These are phyloP conservation scores for Notiomystis cincta DNA, from an alignment of 2,113 vertebrate species.

Conservation along the genomic window DNA sequence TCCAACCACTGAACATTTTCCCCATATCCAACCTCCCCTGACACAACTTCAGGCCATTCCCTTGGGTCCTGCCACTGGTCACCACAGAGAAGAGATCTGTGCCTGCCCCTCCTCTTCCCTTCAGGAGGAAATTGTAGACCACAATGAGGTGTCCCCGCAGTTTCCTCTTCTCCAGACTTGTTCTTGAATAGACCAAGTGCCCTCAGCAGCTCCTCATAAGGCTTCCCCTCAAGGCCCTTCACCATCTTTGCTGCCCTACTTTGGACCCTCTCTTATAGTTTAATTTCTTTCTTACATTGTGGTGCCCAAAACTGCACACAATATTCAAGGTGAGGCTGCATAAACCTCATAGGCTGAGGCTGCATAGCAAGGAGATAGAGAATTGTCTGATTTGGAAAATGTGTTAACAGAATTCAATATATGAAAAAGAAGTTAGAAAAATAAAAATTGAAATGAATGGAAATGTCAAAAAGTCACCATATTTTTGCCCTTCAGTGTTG, in stretches of 20 bases:
- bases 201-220: fast-evolving
- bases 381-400: not conserved
- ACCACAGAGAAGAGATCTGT: not conserved
- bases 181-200: not conserved
- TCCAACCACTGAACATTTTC: not conserved
- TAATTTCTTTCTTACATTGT: not conserved
- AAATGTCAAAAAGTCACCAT: not conserved
- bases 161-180: not conserved
- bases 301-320: not conserved
- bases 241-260: not conserved
- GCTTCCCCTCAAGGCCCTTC: not conserved
- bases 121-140: not conserved
- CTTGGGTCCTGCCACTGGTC: not conserved
- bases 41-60: not conserved
- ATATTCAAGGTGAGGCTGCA: not conserved
- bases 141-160: not conserved
- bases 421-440: not conserved
- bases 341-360: not conserved
- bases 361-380: not conserved
- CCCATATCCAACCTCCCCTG: not conserved
- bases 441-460: not conserved
- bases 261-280: not conserved
- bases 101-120: not conserved
- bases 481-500: not conserved
- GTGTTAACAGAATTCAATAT: not conserved